These are phyloP conservation scores for Onthophagus sagittarius DNA, from an alignment of 2,888 invertebrate genomes.

Conservation along the genomic window DNA sequence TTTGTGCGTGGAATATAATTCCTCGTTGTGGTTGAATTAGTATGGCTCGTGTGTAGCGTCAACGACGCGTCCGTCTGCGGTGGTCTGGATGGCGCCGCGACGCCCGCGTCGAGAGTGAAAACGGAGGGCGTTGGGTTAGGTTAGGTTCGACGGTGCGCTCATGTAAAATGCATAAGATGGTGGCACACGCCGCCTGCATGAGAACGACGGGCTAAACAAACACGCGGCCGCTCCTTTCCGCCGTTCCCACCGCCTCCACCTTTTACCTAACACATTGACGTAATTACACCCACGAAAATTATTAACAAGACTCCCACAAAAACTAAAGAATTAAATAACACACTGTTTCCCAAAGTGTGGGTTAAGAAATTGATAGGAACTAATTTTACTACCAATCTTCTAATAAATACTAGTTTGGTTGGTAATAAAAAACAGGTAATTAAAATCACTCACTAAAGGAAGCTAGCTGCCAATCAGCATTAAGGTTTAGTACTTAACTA, in stretches of 20 bases:
- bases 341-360: too few relatives aligned
- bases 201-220: conserved; percentile 51
- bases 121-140: conserved; percentile 46
- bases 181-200: conserved; percentile 49
- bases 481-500: too few relatives aligned
- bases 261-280: conserved; percentile 18
- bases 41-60: conserved; percentile 17
- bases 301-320: neutral
- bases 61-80: neutral
- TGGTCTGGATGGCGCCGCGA: conserved; percentile 22
- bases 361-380: too few relatives aligned
- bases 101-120: conserved; percentile 41
- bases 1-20: neutral
- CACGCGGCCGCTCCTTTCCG: conserved; percentile 32
- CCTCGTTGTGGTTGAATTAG: conserved; percentile 1
- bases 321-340: neutral
- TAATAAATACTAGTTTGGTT: too few relatives aligned
- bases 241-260: neutral
- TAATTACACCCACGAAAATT: conserved; percentile 23
- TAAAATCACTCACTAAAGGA: too few relatives aligned
- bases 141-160: conserved; percentile 51
- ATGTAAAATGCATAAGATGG: conserved; percentile 66
- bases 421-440: too few relatives aligned
- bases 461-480: too few relatives aligned
- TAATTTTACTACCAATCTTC: too few relatives aligned